Percentiles rank a stretch among this genome's conserved stretches.
Conservation (phyloP, 1,140 invertebrate genomes). For the Trissolcus basalis region DNA sequence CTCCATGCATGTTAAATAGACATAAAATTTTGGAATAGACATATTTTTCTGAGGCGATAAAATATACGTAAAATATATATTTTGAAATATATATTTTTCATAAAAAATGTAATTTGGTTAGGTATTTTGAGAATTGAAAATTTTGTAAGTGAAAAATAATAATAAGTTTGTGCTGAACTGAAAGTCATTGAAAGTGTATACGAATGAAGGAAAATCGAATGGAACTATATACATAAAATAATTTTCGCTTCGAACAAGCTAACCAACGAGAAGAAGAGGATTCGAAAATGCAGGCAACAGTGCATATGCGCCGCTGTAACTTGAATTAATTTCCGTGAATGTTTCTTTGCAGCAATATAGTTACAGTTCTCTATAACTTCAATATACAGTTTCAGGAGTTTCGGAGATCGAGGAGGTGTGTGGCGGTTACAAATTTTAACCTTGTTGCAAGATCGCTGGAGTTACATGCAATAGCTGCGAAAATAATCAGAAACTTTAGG, state of each 20-base stretch:
- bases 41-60: no score
- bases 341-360: constrained; percentile 49
- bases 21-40: no score
- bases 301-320: constrained; percentile 19
- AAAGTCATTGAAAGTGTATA: no score
- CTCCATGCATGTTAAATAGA: no score
- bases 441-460: constrained; percentile 43
- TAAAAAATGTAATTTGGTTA: no score
- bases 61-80: no score
- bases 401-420: constrained; percentile 32
- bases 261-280: neutral
- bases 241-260: constrained; percentile 9
- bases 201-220: constrained; percentile 11
- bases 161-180: neutral
- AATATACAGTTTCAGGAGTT: constrained; percentile 52
- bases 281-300: constrained; percentile 21
- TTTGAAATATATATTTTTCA: no score
- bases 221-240: neutral
- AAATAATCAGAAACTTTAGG: constrained; percentile 46
- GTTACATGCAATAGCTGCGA: constrained; percentile 46
- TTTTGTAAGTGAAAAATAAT: neutral
- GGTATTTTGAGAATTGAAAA: neutral
- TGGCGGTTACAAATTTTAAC: constrained; percentile 51
- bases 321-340: constrained; percentile 53
- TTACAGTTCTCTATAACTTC: constrained; percentile 54